Conservation (phyloP, 2,797 vertebrate species). For the Oreortyx pictus region DNA sequence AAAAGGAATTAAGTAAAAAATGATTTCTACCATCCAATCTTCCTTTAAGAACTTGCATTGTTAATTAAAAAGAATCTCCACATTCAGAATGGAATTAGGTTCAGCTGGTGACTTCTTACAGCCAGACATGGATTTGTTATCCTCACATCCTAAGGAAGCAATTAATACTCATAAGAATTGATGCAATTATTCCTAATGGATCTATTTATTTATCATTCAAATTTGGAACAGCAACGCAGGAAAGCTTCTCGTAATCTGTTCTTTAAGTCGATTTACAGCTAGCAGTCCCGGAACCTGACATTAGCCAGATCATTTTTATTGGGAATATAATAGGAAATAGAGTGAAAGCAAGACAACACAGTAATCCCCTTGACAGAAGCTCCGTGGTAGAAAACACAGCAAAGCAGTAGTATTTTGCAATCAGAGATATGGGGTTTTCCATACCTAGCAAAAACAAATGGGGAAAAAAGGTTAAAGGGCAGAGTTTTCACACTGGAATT, state of each 20-base stretch:
- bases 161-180: not conserved
- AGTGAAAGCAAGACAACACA: not conserved
- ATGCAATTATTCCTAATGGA: slow-evolving; percentile 44
- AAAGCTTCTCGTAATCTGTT: slow-evolving; percentile 24
- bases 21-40: not conserved
- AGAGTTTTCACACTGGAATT: not conserved
- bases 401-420: not conserved
- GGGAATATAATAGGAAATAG: not conserved
- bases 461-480: not conserved
- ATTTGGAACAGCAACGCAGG: slow-evolving; percentile 28
- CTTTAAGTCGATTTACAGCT: slow-evolving; percentile 24
- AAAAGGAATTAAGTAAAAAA: not conserved
- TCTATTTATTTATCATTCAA: slow-evolving; percentile 49
- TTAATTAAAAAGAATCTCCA: not conserved
- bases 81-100: not conserved
- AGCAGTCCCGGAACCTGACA: not conserved
- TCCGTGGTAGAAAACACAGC: not conserved
- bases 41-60: not conserved
- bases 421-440: not conserved
- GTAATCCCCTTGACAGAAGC: not conserved
- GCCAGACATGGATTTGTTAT: not conserved
- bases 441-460: not conserved
- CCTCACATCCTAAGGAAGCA: not conserved
- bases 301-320: not conserved
- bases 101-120: not conserved